Percentiles rank a stretch among this genome's conserved stretches.
phyloP scores from a whole-genome alignment of 2,888 invertebrate genomes.

The Scaptodrosophila latifasciaeformis region DNA sequence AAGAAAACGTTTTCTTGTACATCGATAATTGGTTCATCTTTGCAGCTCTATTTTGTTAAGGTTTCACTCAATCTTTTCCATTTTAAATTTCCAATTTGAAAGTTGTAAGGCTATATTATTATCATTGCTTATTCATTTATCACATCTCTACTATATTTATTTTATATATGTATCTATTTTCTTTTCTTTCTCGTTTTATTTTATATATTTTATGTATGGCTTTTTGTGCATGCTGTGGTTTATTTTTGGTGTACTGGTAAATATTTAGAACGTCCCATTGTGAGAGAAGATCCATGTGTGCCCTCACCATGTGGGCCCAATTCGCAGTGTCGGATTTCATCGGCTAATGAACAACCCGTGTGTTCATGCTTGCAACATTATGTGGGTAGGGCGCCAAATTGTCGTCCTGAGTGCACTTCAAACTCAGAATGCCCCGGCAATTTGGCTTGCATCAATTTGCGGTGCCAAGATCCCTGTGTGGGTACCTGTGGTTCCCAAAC shows the following conservation, averaged over 20 bases:
- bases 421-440: conserved; percentile 90
- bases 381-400: conserved; percentile 88
- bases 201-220: conserved; percentile 41
- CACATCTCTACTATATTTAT: conserved; percentile 16
- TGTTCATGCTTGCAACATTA: conserved; percentile 88
- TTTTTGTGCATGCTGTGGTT: conserved; percentile 32
- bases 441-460: conserved; percentile 87
- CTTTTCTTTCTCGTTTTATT: conserved; percentile 57
- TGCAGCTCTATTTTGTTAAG: no score
- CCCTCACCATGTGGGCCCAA: conserved; percentile 91
- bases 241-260: conserved; percentile 40
- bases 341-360: conserved; percentile 81
- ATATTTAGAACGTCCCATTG: conserved; percentile 66
- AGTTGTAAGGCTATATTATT: no score
- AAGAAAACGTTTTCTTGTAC: no score
- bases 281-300: conserved; percentile 79
- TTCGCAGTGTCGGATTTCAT: conserved; percentile 85
- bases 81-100: no score
- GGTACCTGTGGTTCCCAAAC: conserved; percentile 89
- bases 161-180: conserved; percentile 33
- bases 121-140: conserved; percentile 1
- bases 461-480: conserved; percentile 88
- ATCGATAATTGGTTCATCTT: no score
- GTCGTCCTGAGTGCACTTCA: conserved; percentile 89
- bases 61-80: no score